Evolutionary conservation across 2,797 vertebrate species (phyloP), one percentile per base, ranked within the genome.

Genomic region (Salmo trutta): DNA sequence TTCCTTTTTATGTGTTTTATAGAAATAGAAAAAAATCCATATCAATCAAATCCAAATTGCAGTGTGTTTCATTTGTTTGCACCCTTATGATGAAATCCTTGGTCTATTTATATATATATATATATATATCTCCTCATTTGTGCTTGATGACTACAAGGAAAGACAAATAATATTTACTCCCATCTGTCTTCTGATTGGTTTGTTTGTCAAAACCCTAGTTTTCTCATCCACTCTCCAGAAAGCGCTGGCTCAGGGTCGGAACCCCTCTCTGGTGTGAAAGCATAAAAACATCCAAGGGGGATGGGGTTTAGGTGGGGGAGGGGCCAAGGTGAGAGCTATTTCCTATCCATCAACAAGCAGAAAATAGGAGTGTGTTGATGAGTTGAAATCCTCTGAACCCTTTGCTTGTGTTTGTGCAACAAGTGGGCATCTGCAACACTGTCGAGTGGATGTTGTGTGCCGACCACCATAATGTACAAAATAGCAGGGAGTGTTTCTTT

Each of bases 321-420:
- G 19, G 4, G 54, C 5, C 17, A 59, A 21, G 17, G 56, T 5
- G n/a, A 81, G 47, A 12, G 72, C 65, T 65, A 78, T 83, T 78
- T 82, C 51, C 77, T 74, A 87, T 82, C 74, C 15, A 77, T 79
- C 73, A 77, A 68, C 62, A 78, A 81, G 78, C 14, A 79, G 83
- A 76, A 77, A 62, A 24, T 64, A 76, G 72, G 76, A 77, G 51
- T 79, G 80, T 81, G 77, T 78, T 82, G 82, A 79, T 67, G 77
- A 78, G 81, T 65, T 53, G 52, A 68, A 52, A 68, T 62, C 68
- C 73, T 81, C 62, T 87, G 83, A 83, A 82, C 79, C 75, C 78
- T 65, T 27, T 27, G 52, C 36, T 59, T 41, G 52, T 64, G 53
- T 16, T 77, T 33, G 54, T 19, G 59, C 47, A 53, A 5, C 62